These are phyloP conservation scores for Arvicanthis niloticus DNA, from an alignment of 2,113 vertebrate genomes.

Conservation along the genomic window DNA sequence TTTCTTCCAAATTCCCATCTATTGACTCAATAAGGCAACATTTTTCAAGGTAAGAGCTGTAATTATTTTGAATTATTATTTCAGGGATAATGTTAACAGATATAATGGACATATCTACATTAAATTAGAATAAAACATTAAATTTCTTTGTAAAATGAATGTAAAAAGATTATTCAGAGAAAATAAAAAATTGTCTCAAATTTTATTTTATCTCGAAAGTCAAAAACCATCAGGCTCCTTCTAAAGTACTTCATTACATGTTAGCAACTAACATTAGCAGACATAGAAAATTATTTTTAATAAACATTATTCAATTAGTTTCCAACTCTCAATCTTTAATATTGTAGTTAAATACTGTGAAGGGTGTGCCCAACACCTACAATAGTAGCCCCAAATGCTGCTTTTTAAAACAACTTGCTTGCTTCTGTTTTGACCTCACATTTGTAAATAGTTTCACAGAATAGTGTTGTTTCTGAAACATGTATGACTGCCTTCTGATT, in stretches of 20 bases:
- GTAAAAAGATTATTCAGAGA: not conserved
- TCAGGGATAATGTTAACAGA: not conserved
- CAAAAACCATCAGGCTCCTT: not conserved
- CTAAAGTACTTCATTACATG: not conserved
- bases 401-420: not conserved
- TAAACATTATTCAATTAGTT: not conserved
- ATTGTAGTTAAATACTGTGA: not conserved
- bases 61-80: slow-evolving; percentile 58
- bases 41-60: not conserved
- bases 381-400: not conserved
- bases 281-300: not conserved
- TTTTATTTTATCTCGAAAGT: slow-evolving; percentile 26
- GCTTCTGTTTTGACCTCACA: not conserved
- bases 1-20: slow-evolving; percentile 53
- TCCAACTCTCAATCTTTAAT: not conserved
- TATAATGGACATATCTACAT: not conserved
- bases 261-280: slow-evolving; percentile 29
- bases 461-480: not conserved
- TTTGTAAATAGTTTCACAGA: not conserved
- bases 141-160: slow-evolving; percentile 37
- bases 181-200: slow-evolving; percentile 16
- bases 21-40: slow-evolving; percentile 24
- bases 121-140: slow-evolving; percentile 8
- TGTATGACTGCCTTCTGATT: not conserved
- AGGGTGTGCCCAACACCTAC: slow-evolving; percentile 19